Evolutionary conservation across 2,113 vertebrate genomes (phyloP), one percentile per base, ranked within the genome.

Genomic region (Carollia perspicillata): DNA sequence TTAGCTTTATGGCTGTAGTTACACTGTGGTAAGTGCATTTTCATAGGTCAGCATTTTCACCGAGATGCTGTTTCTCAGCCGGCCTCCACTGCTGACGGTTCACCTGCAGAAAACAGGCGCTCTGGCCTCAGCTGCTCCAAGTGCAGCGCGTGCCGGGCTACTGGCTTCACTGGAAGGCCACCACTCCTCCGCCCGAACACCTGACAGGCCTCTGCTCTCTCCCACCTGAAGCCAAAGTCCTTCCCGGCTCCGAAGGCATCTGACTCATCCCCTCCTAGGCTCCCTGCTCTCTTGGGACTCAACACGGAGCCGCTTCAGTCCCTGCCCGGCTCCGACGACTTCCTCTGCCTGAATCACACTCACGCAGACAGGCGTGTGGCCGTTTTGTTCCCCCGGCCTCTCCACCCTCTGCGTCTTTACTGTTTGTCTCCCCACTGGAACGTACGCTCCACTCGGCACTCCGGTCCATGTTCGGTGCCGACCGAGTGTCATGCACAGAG

Each of bases 311-410:
- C 18, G 23, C n/a, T 18, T 33, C 8, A 4, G 20, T 23, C 9
- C 37, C 2, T 13, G 58, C 66, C 18, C 6, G 9, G 10, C 12
- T 28, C 28, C 3, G 0, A 7, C 28, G 6, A 2, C 0, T n/a
- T 17, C 49, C 72, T 66, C 72, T 33, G 17, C n/a, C 69, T 0
- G 18, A n/a, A 16, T 28, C 26, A 3, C 20, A 10, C 18, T 69
- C 3, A n/a, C 5, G 33, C 69, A 10, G 69, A 14, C 3, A 2
- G 12, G 30, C 68, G 5, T 0, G 23, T 5, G 79, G 69, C 18
- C 5, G 1, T 47, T 18, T 77, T 49, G 37, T 44, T 37, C 69
- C 18, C 1, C 20, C n/a, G 63, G 10, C 26, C 4, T 10, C 58
- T 26, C 9, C 11, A 28, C 58, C 58, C 58, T n/a, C 44, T 20